A percentile compares a stretch with the other conserved stretches of the same genome.
phyloP scores from a whole-genome alignment of 1,140 invertebrate species.

The Sarcophaga peregrina region DNA sequence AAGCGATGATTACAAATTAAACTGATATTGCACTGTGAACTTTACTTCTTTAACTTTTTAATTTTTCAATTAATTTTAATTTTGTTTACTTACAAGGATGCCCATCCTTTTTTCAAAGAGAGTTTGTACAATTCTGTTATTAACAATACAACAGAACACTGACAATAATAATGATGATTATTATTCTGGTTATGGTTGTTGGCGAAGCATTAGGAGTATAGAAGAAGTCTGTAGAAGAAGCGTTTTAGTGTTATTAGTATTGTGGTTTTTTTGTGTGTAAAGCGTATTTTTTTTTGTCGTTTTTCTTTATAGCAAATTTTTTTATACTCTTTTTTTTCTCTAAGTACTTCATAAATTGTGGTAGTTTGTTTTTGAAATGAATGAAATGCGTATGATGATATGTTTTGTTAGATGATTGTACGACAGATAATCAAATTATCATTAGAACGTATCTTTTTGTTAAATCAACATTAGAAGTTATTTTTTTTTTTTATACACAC shows the following conservation, averaged over 20 bases:
- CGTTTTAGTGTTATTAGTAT: not conserved
- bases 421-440: constrained; percentile 40
- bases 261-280: not conserved
- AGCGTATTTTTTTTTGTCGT: not conserved
- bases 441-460: constrained; percentile 23
- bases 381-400: constrained; percentile 22
- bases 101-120: not conserved
- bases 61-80: too few species aligned
- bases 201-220: not conserved
- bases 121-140: not conserved
- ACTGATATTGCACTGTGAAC: too few species aligned
- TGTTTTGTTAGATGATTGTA: not conserved
- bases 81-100: too few species aligned
- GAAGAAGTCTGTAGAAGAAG: not conserved
- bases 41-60: too few species aligned
- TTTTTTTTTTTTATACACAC: too few species aligned
- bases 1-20: too few species aligned
- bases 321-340: not conserved
- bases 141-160: not conserved
- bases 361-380: not conserved
- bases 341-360: not conserved
- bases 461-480: not conserved
- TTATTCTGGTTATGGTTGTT: not conserved
- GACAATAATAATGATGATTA: not conserved
- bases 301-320: not conserved